These are phyloP conservation scores for Rhodeus uyekii DNA, from an alignment of 2,797 vertebrate species.

Conservation along the genomic window DNA sequence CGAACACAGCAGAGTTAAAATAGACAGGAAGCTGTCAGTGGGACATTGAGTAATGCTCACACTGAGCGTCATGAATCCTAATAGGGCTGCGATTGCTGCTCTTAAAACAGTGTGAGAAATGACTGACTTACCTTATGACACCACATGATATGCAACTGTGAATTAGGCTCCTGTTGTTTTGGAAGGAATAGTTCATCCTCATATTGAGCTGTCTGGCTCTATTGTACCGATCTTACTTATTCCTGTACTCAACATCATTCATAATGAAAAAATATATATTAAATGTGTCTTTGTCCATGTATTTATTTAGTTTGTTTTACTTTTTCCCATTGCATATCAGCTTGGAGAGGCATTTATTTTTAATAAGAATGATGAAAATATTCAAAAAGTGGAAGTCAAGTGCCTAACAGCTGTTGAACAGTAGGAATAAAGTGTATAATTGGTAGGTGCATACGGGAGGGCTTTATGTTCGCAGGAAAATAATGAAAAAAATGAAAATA, in stretches of 20 bases:
- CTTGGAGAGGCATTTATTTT: background rate
- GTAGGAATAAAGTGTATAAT: background rate
- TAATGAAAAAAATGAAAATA: no score
- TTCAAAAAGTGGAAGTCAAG: no score
- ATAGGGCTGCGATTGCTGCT: background rate
- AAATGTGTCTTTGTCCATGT: no score
- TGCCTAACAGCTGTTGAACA: background rate
- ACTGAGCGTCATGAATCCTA: background rate
- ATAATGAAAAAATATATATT: background rate
- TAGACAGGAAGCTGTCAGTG: constrained; percentile 28
- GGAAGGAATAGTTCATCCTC: background rate
- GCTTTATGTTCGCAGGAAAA: no score
- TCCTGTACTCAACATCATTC: no score
- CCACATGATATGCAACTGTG: background rate
- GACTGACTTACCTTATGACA: background rate
- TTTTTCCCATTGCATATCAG: background rate
- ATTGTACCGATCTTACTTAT: background rate
- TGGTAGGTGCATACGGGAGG: no score
- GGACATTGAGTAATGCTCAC: constrained; percentile 16
- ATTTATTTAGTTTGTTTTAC: background rate
- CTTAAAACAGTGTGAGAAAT: background rate
- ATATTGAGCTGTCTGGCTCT: background rate
- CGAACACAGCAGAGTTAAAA: constrained; percentile 16
- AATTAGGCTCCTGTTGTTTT: background rate
- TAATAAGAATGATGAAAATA: no score